phyloP scores from a whole-genome alignment of 2,797 vertebrate species.

The Phrynocephalus forsythii region DNA sequence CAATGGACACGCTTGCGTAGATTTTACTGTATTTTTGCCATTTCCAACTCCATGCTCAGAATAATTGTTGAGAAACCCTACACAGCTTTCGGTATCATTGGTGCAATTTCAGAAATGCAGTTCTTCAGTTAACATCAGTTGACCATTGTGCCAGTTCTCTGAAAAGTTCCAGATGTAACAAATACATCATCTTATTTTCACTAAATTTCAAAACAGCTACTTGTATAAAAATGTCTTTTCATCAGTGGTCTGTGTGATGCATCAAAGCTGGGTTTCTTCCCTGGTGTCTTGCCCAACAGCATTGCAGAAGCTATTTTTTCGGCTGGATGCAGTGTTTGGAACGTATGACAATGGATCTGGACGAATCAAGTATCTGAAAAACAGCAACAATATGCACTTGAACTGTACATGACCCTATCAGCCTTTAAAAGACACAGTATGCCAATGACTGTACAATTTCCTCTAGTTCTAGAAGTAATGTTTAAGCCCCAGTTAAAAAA shows the following conservation, averaged over 20 bases:
- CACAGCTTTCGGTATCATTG: conserved; percentile 40
- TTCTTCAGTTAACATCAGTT: not conserved
- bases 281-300: conserved; percentile 75
- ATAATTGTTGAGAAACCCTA: conserved; percentile 34
- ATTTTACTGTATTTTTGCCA: conserved; percentile 11
- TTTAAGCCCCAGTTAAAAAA: too few species aligned
- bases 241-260: conserved; percentile 34
- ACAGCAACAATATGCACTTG: conserved; percentile 44
- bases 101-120: not conserved
- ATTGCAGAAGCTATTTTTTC: conserved; percentile 80
- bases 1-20: conserved; percentile 15
- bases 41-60: conserved; percentile 27
- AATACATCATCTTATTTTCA: conserved; percentile 13
- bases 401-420: not conserved
- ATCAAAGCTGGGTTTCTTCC: conserved; percentile 84
- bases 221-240: conserved; percentile 63
- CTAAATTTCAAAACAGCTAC: conserved; percentile 53
- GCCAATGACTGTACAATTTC: not conserved
- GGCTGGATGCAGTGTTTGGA: conserved; percentile 76
- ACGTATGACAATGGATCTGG: conserved; percentile 83
- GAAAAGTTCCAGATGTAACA: conserved; percentile 51
- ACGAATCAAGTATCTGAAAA: conserved; percentile 83
- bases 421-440: not conserved
- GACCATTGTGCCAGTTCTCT: conserved; percentile 35
- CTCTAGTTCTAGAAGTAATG: not conserved